These are phyloP conservation scores for Drosophila rufa DNA, from an alignment of 1,140 invertebrate genomes.

Conservation along the genomic window DNA sequence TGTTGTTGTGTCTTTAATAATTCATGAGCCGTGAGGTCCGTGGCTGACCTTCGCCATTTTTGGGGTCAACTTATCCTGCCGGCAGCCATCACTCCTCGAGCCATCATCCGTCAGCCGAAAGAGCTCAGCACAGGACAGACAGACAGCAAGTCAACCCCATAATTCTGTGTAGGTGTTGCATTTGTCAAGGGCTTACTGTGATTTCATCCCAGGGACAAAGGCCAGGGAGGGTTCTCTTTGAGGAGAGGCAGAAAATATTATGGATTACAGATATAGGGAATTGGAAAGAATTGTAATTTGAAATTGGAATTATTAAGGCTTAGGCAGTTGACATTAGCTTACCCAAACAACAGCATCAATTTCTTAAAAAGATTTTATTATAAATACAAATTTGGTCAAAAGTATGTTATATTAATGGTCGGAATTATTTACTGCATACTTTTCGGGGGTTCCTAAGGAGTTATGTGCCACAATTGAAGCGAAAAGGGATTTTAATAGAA, in stretches of 20 bases:
- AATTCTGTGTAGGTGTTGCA: conserved; percentile 29
- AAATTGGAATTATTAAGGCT: conserved; percentile 4
- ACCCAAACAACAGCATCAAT: no score
- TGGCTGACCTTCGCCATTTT: conserved; percentile 74
- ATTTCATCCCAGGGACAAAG: conserved; percentile 40
- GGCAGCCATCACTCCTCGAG: conserved; percentile 23
- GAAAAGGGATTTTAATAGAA: no score
- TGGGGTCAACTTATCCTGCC: conserved; percentile 65
- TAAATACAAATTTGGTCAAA: no score
- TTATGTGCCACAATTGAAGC: no score
- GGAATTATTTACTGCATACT: no score
- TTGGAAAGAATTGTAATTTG: neutral
- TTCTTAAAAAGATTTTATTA: no score
- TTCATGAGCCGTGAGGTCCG: conserved; percentile 58
- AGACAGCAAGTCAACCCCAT: conserved; percentile 10
- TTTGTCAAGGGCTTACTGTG: conserved; percentile 41
- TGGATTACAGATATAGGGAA: neutral
- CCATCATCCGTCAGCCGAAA: conserved; percentile 37
- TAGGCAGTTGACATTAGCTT: neutral
- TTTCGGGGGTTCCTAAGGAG: no score
- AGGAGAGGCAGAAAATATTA: neutral
- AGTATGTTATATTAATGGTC: no score
- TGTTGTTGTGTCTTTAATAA: conserved; percentile 64
- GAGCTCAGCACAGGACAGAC: conserved; percentile 16
- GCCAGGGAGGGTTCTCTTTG: no score